These are phyloP conservation scores for Brotula barbata DNA, from an alignment of 2,797 vertebrate genomes.

Conservation along the genomic window DNA sequence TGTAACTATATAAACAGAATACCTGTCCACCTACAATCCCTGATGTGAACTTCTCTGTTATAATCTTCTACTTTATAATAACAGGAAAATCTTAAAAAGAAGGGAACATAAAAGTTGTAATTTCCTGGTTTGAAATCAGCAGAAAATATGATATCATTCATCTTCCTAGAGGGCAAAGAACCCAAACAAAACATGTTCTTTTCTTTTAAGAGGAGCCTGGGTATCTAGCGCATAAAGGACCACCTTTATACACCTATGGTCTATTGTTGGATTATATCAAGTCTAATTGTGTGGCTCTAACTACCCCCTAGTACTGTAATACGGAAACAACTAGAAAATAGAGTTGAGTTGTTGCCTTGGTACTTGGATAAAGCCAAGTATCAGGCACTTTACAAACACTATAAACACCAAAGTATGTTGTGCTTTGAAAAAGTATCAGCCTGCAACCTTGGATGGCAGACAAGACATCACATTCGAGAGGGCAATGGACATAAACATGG, in stretches of 20 bases:
- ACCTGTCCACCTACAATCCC: slow-evolving; percentile 18
- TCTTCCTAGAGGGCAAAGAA: not conserved
- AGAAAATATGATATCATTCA: not conserved
- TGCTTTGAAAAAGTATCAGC: slow-evolving; percentile 41
- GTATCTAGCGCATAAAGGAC: not conserved
- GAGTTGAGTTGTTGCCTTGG: slow-evolving; percentile 24
- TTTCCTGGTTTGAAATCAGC: too few species aligned
- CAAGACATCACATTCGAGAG: slow-evolving; percentile 4
- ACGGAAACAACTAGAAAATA: slow-evolving; percentile 6
- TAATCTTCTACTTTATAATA: slow-evolving; percentile 1
- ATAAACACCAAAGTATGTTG: slow-evolving; percentile 8
- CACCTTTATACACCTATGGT: not conserved
- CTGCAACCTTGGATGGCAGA: slow-evolving; percentile 3
- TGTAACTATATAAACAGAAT: slow-evolving; percentile 16
- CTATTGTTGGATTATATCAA: not conserved
- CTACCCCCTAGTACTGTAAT: not conserved
- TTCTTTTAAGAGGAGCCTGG: not conserved
- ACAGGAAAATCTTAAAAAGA: slow-evolving; percentile 1
- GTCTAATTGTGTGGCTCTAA: too few species aligned
- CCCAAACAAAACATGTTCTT: too few species aligned
- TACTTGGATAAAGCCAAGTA: slow-evolving; percentile 47
- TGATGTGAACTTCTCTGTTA: slow-evolving; percentile 7
- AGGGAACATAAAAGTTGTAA: slow-evolving; percentile 1
- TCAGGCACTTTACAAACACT: slow-evolving; percentile 53
- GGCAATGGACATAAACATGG: slow-evolving; percentile 3